Conservation (phyloP, 2,113 vertebrate species). For the Tauraco erythrolophus region DNA sequence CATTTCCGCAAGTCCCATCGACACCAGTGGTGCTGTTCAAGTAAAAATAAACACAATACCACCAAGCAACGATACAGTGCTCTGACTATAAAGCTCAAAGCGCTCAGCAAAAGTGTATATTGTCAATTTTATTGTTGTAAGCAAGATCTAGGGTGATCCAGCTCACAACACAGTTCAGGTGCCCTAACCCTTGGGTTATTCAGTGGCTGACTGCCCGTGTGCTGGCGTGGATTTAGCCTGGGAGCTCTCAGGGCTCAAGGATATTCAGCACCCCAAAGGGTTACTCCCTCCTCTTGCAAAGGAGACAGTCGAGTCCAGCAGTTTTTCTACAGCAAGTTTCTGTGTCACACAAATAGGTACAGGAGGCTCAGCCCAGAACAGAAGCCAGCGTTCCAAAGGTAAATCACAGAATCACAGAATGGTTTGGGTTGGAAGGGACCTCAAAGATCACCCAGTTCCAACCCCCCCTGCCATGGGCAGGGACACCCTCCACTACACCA, state of each 20-base stretch:
- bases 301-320: background rate
- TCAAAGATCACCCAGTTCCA: no score
- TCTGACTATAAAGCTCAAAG: background rate
- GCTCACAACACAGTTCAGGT: background rate
- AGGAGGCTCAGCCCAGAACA: background rate
- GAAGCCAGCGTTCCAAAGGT: background rate
- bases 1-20: accelerated
- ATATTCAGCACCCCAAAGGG: background rate
- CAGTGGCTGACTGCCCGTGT: accelerated
- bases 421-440: no score
- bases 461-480: no score
- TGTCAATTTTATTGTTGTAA: background rate
- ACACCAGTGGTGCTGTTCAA: background rate
- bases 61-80: background rate
- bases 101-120: background rate
- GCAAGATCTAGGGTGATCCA: background rate
- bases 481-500: no score
- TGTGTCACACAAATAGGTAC: background rate
- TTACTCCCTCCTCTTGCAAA: background rate
- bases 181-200: background rate
- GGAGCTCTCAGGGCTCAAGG: background rate
- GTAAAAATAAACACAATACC: background rate
- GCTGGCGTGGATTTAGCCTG: accelerated
- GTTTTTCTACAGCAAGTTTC: background rate
- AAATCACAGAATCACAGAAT: no score